Evolutionary conservation across 2,888 invertebrate genomes (phyloP), one percentile per base, ranked within the genome.

Genomic region (Autographa pulchrina): DNA sequence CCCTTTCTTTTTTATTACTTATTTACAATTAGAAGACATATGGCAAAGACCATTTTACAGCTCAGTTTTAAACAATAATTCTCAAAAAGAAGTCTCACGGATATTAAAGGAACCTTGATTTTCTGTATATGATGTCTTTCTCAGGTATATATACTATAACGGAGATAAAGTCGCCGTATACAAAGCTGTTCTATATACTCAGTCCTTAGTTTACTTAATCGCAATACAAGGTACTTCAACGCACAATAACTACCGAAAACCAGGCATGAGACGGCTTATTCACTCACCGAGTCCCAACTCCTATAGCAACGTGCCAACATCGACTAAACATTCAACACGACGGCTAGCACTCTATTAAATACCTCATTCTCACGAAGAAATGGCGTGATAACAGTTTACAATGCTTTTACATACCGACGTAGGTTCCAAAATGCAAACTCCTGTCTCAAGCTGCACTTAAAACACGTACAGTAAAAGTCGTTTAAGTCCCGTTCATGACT

Each of bases 381-480:
- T 70, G 61, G 75, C 58, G 58, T 70, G 77, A 77, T 81, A 81
- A 80, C 77, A 72, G 52, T 62, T 74, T 61, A 66, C 72, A 70
- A 62, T 60, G 70, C 74, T 71, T 74, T 70, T 59, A 79, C 72
- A 67, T 68, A 52, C 70, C 68, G 70, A 32, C 58, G 52, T 65
- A 70, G 65, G 68, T 80, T 68, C 68, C 60, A 41, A 73, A 79
- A 81, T 75, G 71, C 69, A 71, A 65, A 71, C 67, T 71, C 52
- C 66, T 35, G 60, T 72, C 77, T 66, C 64, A 69, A 71, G 61
- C 68, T 79, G 74, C 68, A 74, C 65, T 71, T 67, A 43, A 60
- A 61, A 73, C 69, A 70, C 60, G 66, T 62, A 65, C 62, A 65
- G 62, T 65, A 41, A 81, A 78, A 72, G 32, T 79, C 74, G 67